Percentiles rank a stretch among this genome's conserved stretches.
phyloP scores from a whole-genome alignment of 2,113 vertebrate genomes.

The Notarius quadriscutis region DNA sequence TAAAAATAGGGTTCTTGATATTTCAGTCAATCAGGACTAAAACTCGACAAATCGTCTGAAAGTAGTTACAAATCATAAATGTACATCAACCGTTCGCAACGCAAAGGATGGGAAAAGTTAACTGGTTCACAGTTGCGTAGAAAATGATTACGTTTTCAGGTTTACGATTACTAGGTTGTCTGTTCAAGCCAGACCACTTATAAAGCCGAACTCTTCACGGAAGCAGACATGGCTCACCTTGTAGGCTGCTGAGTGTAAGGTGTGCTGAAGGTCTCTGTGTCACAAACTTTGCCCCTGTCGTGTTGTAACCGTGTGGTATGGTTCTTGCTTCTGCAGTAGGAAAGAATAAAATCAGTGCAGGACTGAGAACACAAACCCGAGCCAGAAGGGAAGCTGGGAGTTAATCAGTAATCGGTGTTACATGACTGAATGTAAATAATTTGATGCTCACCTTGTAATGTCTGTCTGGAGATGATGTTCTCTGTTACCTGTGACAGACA shows the following conservation, averaged over 20 bases:
- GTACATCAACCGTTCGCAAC: neutral
- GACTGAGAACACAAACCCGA: neutral
- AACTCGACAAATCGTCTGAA: neutral
- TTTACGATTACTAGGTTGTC: no score
- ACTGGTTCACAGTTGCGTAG: no score
- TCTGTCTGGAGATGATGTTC: constrained; percentile 73
- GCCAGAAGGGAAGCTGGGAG: neutral
- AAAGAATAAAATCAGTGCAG: constrained; percentile 35
- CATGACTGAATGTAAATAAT: neutral
- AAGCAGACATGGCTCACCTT: constrained; percentile 61
- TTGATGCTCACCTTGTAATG: constrained; percentile 72
- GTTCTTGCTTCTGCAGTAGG: constrained; percentile 68
- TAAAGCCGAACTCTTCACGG: neutral
- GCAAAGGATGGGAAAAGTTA: neutral
- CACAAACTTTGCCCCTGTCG: constrained; percentile 70
- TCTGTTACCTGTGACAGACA: constrained; percentile 75
- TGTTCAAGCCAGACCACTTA: neutral
- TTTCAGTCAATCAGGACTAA: neutral
- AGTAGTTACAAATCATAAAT: neutral
- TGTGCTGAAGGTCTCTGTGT: constrained; percentile 77
- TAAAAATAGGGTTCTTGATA: neutral
- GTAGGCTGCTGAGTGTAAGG: constrained; percentile 69
- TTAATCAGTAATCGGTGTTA: neutral
- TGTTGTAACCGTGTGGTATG: constrained; percentile 72
- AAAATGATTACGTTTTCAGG: no score